phyloP scores from a whole-genome alignment of 2,797 vertebrate species.

The Gorsachius magnificus region DNA sequence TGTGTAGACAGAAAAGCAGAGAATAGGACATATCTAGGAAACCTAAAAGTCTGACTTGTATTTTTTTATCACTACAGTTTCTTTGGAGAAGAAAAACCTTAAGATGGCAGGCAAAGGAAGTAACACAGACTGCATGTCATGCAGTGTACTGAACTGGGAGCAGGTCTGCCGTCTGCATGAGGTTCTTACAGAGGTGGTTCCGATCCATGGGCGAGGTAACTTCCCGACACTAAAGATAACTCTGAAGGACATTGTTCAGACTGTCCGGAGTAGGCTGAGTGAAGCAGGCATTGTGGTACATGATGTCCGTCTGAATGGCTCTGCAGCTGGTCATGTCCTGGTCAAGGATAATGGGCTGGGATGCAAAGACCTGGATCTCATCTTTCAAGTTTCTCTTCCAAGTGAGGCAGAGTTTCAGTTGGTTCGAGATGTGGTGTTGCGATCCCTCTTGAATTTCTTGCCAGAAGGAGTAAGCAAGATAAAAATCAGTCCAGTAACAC shows the following conservation, averaged over 20 bases:
- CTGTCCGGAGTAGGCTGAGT: constrained; percentile 85
- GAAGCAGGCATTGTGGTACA: constrained; percentile 86
- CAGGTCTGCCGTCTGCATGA: constrained; percentile 92
- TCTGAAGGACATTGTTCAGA: constrained; percentile 92
- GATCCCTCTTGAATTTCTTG: constrained; percentile 92
- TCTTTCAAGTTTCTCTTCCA: constrained; percentile 92
- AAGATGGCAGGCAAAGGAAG: constrained; percentile 79
- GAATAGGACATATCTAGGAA: not conserved
- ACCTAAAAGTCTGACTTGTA: not conserved
- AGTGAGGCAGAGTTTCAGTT: constrained; percentile 88
- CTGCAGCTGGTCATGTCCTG: constrained; percentile 93
- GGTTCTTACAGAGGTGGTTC: constrained; percentile 90
- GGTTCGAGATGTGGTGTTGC: constrained; percentile 91
- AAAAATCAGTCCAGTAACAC: constrained; percentile 90
- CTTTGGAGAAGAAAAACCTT: constrained; percentile 68
- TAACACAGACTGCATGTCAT: constrained; percentile 70
- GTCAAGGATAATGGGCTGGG: constrained; percentile 93
- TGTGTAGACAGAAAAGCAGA: not conserved
- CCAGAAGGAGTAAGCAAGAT: constrained; percentile 94
- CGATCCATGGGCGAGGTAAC: constrained; percentile 93
- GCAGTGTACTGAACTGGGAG: constrained; percentile 91
- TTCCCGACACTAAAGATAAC: constrained; percentile 93
- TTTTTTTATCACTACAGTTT: constrained; percentile 37
- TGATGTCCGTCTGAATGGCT: constrained; percentile 92
- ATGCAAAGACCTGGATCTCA: constrained; percentile 96